A percentile compares a stretch with the other conserved stretches of the same genome.
These are phyloP conservation scores for Ceratoteleas bidentatus DNA, from an alignment of 1,140 invertebrate species.

Conservation along the genomic window DNA sequence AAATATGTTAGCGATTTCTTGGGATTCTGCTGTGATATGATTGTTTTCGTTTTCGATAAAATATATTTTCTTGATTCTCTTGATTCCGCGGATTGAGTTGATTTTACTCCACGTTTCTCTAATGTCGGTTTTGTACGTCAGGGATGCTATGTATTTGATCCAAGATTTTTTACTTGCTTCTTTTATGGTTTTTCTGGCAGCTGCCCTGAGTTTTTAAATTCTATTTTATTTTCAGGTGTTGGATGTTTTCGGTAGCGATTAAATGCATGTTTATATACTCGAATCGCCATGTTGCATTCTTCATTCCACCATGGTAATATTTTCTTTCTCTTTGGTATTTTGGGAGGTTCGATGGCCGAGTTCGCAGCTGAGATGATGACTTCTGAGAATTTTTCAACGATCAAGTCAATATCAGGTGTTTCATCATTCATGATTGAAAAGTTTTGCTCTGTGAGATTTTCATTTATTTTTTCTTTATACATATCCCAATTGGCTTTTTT, in stretches of 20 bases:
- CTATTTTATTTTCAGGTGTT: conserved; percentile 2
- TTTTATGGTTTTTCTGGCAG: too few species aligned
- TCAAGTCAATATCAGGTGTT: background rate
- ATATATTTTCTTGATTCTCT: too few species aligned
- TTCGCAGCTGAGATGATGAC: conserved; percentile 9
- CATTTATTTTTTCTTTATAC: too few species aligned
- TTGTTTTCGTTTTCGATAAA: too few species aligned
- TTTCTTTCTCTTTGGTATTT: background rate
- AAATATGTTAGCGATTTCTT: too few species aligned
- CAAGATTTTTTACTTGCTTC: too few species aligned
- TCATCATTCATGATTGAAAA: background rate
- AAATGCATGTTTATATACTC: conserved; percentile 21
- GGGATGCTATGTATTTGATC: too few species aligned
- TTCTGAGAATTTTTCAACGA: background rate
- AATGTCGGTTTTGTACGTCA: too few species aligned
- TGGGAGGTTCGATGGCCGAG: background rate
- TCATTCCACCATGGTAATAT: conserved; percentile 17
- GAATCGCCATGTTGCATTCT: background rate
- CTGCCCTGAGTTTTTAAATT: conserved; percentile 8
- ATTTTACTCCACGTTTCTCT: too few species aligned
- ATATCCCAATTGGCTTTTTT: conserved; percentile 20
- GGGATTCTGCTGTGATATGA: too few species aligned
- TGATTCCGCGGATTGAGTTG: too few species aligned
- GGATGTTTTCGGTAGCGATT: conserved; percentile 6
- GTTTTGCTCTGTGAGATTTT: background rate